Evolutionary conservation across 2,113 vertebrate genomes (phyloP), one percentile per base, ranked within the genome.

Genomic region (Leptodactylus fuscus): DNA sequence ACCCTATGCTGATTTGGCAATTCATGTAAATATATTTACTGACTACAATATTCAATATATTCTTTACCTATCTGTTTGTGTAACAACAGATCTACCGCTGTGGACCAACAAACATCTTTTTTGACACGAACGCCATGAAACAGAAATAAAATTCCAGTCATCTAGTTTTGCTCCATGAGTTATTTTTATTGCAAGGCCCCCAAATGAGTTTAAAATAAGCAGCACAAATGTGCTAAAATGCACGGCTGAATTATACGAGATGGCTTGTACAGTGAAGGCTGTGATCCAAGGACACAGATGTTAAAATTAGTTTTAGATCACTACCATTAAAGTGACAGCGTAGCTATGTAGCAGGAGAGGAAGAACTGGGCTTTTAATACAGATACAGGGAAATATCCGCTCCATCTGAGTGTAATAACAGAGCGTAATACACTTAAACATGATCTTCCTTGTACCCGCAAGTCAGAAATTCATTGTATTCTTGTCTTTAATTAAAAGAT

Each of bases 241-340:
- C 55, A 46, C 34, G 53, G 53, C 36, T 29, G 78, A 38, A 62
- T 62, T 62, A 80, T 44, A 62, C 55, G 18, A 32, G 36, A 80
- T 27, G 20, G 36, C 36, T 62, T 44, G 13, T 62, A 80, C n/a
- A 80, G 38, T 41, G 78, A 27, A 34, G 78, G 38, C 51, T 62
- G 36, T 44, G 78, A 44, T 80, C 34, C 78, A 80, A 80, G 78
- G 55, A 41, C 55, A 15, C 78, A 80, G 78, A 80, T 80, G 78
- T 62, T 80, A 80, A 80, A 80, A 80, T 60, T 62, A 80, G 49
- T 80, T 80, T 60, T 80, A 29, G 38, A 80, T 80, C 78, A 60
- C 78, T 80, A 62, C 58, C 55, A 80, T 80, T 80, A 44, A 80
- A 62, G 78, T 80, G 76, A 79, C 76, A 79, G 76, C n/a, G 34